These are phyloP conservation scores for Panthera tigris DNA, from an alignment of 2,113 vertebrate genomes.

Conservation along the genomic window DNA sequence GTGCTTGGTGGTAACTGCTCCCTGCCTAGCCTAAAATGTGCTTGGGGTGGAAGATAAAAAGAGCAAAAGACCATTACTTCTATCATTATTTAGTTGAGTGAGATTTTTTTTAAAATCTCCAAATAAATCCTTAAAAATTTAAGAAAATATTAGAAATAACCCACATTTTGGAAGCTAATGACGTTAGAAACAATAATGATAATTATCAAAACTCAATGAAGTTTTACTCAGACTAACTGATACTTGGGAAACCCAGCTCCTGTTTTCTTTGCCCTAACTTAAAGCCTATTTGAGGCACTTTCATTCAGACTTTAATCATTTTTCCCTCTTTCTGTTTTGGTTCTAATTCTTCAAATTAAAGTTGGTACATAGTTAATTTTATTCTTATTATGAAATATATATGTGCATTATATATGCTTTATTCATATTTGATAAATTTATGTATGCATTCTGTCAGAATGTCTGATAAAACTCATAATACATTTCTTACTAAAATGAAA, in stretches of 20 bases:
- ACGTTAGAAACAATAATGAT: background rate
- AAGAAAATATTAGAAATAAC: background rate
- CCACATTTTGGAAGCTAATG: background rate
- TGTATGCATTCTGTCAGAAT: background rate
- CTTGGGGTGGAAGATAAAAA: background rate
- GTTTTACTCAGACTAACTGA: background rate
- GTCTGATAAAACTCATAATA: background rate
- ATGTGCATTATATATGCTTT: background rate
- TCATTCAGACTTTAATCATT: background rate
- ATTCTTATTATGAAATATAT: background rate
- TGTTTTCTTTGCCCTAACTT: background rate
- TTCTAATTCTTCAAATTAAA: background rate
- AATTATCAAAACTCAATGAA: background rate
- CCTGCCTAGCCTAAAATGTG: background rate
- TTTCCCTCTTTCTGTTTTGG: background rate
- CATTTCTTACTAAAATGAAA: conserved; percentile 6
- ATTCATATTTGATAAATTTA: background rate
- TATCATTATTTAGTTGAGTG: background rate
- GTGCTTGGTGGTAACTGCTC: background rate
- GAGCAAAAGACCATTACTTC: background rate
- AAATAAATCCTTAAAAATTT: background rate
- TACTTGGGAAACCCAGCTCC: background rate
- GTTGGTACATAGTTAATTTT: background rate
- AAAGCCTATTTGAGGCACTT: background rate
- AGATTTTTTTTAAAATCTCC: background rate